phyloP scores from a whole-genome alignment of 1,140 invertebrate genomes.

The Tetramorium simillimum region DNA sequence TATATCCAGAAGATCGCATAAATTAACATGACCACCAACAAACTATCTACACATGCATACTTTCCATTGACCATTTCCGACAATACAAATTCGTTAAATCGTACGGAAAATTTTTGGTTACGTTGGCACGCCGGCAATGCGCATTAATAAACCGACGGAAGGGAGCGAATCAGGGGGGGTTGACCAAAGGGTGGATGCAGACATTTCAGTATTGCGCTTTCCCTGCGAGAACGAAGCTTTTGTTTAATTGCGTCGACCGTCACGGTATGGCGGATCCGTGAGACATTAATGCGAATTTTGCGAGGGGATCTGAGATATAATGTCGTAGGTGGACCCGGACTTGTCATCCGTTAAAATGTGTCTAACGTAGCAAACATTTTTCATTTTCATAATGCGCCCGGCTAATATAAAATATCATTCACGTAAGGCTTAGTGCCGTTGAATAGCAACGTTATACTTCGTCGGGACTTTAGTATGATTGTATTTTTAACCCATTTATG shows the following conservation, averaged over 20 bases:
- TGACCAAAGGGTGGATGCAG: slow-evolving; percentile 37
- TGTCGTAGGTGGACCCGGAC: slow-evolving; percentile 17
- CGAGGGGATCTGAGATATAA: slow-evolving; percentile 59
- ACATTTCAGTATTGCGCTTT: slow-evolving; percentile 55
- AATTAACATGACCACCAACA: neutral
- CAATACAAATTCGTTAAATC: slow-evolving; percentile 74
- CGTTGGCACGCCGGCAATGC: slow-evolving; percentile 65
- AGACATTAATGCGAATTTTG: slow-evolving; percentile 40
- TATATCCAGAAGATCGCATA: neutral
- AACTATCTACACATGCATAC: neutral
- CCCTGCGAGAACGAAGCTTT: slow-evolving; percentile 68
- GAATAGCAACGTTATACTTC: neutral
- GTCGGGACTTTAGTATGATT: neutral
- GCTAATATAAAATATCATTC: slow-evolving; percentile 3
- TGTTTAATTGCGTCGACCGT: slow-evolving; percentile 72
- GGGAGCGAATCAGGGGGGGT: slow-evolving; percentile 61
- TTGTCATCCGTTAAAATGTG: slow-evolving; percentile 25
- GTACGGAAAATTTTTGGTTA: slow-evolving; percentile 73
- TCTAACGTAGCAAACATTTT: slow-evolving; percentile 41
- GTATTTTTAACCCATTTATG: no score
- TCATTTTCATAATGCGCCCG: slow-evolving; percentile 34
- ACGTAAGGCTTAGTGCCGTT: neutral
- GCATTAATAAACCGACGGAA: slow-evolving; percentile 73
- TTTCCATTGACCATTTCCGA: slow-evolving; percentile 45
- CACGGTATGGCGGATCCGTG: slow-evolving; percentile 44